Conservation (phyloP, 2,797 vertebrate genomes). For the Phalloptychus januarius region DNA sequence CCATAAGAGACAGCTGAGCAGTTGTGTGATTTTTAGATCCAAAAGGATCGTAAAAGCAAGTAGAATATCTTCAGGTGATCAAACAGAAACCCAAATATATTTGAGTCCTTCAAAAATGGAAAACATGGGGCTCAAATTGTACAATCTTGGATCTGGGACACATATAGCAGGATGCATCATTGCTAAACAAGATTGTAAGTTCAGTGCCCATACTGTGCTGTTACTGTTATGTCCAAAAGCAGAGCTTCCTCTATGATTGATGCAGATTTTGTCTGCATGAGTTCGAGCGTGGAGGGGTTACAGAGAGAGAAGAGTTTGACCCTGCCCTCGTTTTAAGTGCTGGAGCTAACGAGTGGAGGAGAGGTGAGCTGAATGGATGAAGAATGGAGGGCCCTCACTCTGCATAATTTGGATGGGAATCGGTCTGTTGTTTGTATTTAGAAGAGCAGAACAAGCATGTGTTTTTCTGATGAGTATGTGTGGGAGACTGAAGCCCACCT, state of each 20-base stretch:
- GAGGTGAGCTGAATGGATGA: constrained; percentile 39
- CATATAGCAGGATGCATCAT: neutral
- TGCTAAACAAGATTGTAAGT: neutral
- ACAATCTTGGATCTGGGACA: neutral
- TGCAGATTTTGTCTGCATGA: constrained; percentile 30
- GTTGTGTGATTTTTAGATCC: neutral
- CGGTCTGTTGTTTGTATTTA: constrained; percentile 29
- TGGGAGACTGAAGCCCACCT: constrained; percentile 59
- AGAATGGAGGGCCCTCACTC: constrained; percentile 9
- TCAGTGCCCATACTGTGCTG: neutral
- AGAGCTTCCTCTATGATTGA: constrained; percentile 8
- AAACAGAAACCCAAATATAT: neutral
- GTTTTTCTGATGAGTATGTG: constrained; percentile 48
- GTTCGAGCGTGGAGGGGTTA: constrained; percentile 39
- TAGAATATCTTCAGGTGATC: neutral
- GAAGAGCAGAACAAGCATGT: constrained; percentile 21
- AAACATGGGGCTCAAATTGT: neutral
- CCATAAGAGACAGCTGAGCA: neutral
- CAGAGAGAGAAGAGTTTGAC: constrained; percentile 52
- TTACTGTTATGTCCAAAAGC: neutral
- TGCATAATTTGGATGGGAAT: constrained; percentile 21
- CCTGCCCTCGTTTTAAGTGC: constrained; percentile 57
- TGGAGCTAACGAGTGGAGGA: constrained; percentile 36
- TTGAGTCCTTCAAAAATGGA: neutral
- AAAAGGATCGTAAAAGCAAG: neutral